phyloP scores from a whole-genome alignment of 1,140 invertebrate species.

The Musca vetustissima region DNA sequence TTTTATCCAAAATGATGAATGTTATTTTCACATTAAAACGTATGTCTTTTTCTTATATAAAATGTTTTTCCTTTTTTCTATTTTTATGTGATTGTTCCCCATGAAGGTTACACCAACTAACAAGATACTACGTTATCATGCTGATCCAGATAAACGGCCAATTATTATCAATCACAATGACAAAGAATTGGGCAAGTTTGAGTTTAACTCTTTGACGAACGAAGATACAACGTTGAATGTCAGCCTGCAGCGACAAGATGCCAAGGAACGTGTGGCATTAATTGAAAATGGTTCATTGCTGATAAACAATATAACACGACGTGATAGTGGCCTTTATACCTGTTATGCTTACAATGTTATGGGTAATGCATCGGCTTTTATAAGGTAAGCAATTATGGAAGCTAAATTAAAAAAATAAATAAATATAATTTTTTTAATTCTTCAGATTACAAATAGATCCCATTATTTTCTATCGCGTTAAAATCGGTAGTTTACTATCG shows the following conservation, averaged over 20 bases:
- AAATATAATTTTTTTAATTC: background rate
- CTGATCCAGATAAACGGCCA: constrained; percentile 60
- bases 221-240: constrained; percentile 37
- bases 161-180: constrained; percentile 46
- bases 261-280: constrained; percentile 56
- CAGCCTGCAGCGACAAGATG: constrained; percentile 39
- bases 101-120: constrained; percentile 66
- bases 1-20: too few relatives aligned
- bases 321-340: constrained; percentile 84
- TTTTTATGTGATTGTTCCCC: too few relatives aligned
- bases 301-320: constrained; percentile 66
- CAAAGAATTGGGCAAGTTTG: constrained; percentile 38
- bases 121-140: constrained; percentile 63
- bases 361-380: constrained; percentile 71
- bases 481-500: constrained; percentile 80
- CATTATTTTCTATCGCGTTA: constrained; percentile 77
- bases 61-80: too few relatives aligned
- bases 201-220: constrained; percentile 42
- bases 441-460: constrained; percentile 74
- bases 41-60: too few relatives aligned
- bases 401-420: background rate
- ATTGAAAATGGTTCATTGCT: constrained; percentile 70
- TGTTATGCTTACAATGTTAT: constrained; percentile 84
- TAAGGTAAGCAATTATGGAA: constrained; percentile 49
- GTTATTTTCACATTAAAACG: background rate